phyloP scores from a whole-genome alignment of 1,140 invertebrate species.

The Trigoniulus corallinus region DNA sequence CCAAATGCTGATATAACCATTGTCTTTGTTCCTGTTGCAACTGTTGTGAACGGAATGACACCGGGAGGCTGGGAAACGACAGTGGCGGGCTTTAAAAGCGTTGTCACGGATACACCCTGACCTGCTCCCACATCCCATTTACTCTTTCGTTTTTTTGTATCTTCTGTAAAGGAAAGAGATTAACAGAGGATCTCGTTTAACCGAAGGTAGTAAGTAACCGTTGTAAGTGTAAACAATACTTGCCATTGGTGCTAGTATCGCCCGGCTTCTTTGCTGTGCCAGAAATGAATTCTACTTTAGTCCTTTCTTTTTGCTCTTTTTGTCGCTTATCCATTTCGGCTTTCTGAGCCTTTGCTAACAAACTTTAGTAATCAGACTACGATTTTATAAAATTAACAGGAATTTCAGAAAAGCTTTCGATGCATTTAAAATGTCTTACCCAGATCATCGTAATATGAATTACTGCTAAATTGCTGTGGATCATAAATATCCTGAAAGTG shows the following conservation, averaged over 20 bases:
- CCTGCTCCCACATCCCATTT: constrained; percentile 60
- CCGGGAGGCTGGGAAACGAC: constrained; percentile 30
- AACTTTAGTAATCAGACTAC: constrained; percentile 4
- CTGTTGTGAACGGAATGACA: constrained; percentile 49
- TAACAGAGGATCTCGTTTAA: not conserved
- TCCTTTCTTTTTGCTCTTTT: constrained; percentile 67
- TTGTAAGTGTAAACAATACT: not conserved
- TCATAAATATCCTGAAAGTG: constrained; percentile 63
- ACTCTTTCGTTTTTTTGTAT: constrained; percentile 56
- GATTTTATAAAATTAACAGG: too few relatives aligned
- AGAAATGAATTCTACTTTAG: constrained; percentile 73
- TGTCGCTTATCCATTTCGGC: constrained; percentile 81
- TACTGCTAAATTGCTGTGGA: constrained; percentile 73
- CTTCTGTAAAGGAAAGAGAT: constrained; percentile 25
- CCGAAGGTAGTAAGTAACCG: not conserved
- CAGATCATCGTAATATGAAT: constrained; percentile 85
- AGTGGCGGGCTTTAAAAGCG: constrained; percentile 7
- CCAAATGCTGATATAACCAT: constrained; percentile 72
- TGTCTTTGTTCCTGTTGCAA: constrained; percentile 62
- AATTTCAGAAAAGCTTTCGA: not conserved
- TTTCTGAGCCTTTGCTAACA: constrained; percentile 60
- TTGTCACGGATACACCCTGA: constrained; percentile 36
- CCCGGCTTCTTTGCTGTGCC: constrained; percentile 37
- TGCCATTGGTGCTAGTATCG: not conserved
- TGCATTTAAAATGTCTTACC: constrained; percentile 16